A percentile compares a stretch with the other conserved stretches of the same genome.
phyloP scores from a whole-genome alignment of 2,113 vertebrate genomes.

The Lutjanus erythropterus region DNA sequence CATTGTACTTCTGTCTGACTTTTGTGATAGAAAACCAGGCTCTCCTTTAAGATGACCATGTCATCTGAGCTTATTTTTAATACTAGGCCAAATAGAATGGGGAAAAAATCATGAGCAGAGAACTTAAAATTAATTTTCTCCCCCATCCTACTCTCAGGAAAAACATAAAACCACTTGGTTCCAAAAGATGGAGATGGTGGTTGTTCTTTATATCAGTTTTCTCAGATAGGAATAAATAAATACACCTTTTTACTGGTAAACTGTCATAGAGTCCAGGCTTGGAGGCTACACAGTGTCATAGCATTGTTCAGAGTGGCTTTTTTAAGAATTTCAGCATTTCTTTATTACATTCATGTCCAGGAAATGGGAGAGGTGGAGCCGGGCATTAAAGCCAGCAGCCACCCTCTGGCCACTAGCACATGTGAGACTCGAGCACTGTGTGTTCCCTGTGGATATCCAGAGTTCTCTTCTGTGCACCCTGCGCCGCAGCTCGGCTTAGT shows the following conservation, averaged over 20 bases:
- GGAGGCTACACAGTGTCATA: constrained; percentile 81
- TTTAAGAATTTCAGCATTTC: constrained; percentile 74
- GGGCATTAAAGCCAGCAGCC: constrained; percentile 39
- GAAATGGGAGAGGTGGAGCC: constrained; percentile 58
- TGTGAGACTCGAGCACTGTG: constrained; percentile 44
- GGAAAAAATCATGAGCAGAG: constrained; percentile 42
- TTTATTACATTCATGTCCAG: constrained; percentile 86
- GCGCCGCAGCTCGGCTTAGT: constrained; percentile 29
- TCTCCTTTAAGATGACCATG: constrained; percentile 45
- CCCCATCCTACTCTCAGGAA: constrained; percentile 26
- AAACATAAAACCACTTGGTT: constrained; percentile 57
- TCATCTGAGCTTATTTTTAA: constrained; percentile 62
- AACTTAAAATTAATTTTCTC: constrained; percentile 42
- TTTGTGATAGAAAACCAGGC: constrained; percentile 43
- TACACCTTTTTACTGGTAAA: constrained; percentile 81
- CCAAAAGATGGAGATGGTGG: constrained; percentile 60
- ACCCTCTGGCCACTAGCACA: constrained; percentile 54
- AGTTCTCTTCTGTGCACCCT: constrained; percentile 57
- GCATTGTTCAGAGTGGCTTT: constrained; percentile 85
- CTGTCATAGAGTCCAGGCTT: constrained; percentile 71
- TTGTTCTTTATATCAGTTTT: constrained; percentile 74
- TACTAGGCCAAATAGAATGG: constrained; percentile 58
- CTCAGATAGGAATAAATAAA: constrained; percentile 84
- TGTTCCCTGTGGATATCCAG: constrained; percentile 67
- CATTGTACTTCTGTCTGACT: constrained; percentile 49